Evolutionary conservation across 2,113 vertebrate species (phyloP).

Genomic region (Ifrita kowaldi): DNA sequence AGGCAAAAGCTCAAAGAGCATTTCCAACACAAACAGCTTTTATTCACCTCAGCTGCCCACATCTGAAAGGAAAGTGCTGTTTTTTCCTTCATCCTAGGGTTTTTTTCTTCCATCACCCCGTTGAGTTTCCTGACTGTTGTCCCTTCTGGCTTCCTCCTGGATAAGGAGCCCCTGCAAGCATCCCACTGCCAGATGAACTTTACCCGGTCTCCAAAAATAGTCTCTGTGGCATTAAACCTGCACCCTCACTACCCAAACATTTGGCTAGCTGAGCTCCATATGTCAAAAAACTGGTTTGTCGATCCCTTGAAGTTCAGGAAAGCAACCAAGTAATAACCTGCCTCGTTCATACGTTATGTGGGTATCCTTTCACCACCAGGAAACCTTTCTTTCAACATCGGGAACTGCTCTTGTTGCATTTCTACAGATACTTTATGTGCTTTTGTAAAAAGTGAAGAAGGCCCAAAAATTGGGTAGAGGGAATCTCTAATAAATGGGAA

Average conservation of each 20-base stretch:
- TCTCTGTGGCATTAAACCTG: not conserved
- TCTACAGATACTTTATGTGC: not conserved
- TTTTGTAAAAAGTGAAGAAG: not conserved
- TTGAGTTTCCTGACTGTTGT: not conserved
- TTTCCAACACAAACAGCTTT: not conserved
- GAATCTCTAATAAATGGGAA: not conserved
- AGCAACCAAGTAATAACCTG: not conserved
- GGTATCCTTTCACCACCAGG: not conserved
- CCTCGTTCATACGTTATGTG: accelerated
- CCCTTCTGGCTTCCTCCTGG: not conserved
- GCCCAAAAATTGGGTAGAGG: not conserved
- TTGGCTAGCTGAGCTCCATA: not conserved
- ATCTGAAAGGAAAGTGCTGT: not conserved
- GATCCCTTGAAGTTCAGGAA: not conserved
- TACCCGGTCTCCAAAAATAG: not conserved
- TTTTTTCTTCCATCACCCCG: not conserved
- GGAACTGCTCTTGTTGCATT: not conserved
- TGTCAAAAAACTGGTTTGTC: not conserved
- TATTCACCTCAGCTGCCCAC: slow-evolving; percentile 14
- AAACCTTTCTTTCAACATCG: not conserved
- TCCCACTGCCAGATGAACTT: slow-evolving; percentile 20
- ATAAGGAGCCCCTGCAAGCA: not conserved
- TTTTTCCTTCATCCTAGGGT: not conserved
- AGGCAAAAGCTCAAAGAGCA: slow-evolving; percentile 10
- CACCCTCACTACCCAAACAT: not conserved